Evolutionary conservation across 2,113 vertebrate species (phyloP).

Genomic region (Prunella himalayana): DNA sequence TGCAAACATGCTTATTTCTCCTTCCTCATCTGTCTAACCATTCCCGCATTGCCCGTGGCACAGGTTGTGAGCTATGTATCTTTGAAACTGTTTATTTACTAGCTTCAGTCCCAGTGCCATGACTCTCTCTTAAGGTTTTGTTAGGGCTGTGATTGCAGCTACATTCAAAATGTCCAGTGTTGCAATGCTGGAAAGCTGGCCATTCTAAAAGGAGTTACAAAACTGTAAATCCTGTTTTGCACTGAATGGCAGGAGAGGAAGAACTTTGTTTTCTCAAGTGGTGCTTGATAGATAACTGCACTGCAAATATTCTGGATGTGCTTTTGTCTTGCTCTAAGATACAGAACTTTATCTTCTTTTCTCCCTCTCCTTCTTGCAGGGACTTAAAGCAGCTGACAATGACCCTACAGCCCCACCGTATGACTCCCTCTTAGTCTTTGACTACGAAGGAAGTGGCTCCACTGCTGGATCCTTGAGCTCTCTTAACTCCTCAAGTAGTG

Average conservation of each 20-base stretch:
- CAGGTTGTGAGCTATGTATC: neutral
- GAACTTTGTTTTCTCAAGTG: neutral
- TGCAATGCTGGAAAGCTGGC: neutral
- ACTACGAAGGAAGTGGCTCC: constrained; percentile 96
- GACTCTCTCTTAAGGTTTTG: neutral
- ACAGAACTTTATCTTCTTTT: neutral
- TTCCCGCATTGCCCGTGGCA: neutral
- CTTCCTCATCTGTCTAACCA: neutral
- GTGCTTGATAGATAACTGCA: neutral
- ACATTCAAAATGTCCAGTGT: neutral
- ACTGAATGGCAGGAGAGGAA: neutral
- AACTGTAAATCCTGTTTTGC: neutral
- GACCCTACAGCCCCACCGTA: constrained; percentile 96
- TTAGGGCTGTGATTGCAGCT: neutral
- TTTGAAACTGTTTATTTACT: neutral
- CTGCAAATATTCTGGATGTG: neutral
- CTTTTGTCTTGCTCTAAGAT: neutral
- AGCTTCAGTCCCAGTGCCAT: neutral
- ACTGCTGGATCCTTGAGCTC: constrained; percentile 97
- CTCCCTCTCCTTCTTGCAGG: constrained; percentile 71
- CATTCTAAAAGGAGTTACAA: neutral
- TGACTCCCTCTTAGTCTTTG: constrained; percentile 96
- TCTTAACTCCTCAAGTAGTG: constrained; percentile 96
- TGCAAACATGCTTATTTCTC: neutral
- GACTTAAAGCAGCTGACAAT: constrained; percentile 95